phyloP scores from a whole-genome alignment of 2,797 vertebrate genomes.

The Manis pentadactyla region DNA sequence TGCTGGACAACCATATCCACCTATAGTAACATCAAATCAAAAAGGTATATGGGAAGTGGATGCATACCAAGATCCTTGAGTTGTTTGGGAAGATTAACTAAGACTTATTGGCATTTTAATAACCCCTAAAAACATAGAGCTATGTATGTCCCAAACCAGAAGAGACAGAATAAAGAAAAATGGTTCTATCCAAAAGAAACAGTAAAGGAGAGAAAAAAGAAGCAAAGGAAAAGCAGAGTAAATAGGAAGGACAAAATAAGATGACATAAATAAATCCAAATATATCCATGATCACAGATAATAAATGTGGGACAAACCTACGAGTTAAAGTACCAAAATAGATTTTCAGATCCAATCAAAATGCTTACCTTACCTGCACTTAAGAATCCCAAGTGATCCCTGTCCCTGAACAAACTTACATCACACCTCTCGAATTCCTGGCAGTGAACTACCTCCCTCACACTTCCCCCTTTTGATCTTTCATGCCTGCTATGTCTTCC shows the following conservation, averaged over 20 bases:
- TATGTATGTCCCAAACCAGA: background rate
- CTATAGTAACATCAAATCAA: background rate
- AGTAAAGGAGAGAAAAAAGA: background rate
- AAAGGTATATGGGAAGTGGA: background rate
- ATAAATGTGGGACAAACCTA: background rate
- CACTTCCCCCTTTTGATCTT: background rate
- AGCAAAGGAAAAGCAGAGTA: background rate
- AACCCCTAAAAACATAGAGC: background rate
- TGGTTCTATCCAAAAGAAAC: background rate
- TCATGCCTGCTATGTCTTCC: background rate
- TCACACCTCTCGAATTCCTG: background rate
- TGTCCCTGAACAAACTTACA: background rate
- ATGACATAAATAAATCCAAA: background rate
- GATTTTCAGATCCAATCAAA: background rate
- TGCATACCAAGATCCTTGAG: background rate
- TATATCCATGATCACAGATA: background rate
- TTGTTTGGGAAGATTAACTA: background rate
- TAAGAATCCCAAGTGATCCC: background rate
- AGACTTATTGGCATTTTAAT: background rate
- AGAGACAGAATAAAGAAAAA: background rate
- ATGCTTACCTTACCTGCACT: background rate
- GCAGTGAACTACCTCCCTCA: background rate
- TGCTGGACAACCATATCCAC: background rate
- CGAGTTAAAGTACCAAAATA: background rate
- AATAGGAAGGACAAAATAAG: slow-evolving; percentile 6